phyloP scores from a whole-genome alignment of 2,888 invertebrate genomes.

The Sepioteuthis lessoniana region DNA sequence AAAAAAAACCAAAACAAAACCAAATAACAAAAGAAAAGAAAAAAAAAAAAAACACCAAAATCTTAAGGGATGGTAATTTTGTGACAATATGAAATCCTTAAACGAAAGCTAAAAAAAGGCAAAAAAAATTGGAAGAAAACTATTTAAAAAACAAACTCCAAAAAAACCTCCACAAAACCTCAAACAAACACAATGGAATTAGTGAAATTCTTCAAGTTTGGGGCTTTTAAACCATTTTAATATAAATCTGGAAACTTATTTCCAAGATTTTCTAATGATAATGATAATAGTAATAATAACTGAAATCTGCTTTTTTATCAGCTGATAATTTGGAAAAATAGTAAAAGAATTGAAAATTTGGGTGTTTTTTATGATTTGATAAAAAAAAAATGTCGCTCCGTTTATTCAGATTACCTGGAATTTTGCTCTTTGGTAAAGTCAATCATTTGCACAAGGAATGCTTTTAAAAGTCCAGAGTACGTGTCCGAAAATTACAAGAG shows the following conservation, averaged over 20 bases:
- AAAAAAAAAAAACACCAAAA: neutral
- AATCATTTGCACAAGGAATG: neutral
- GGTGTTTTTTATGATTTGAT: neutral
- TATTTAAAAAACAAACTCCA: no score
- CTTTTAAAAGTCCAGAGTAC: neutral
- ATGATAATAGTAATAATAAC: no score
- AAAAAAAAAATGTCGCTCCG: neutral
- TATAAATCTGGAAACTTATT: no score
- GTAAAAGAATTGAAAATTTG: neutral
- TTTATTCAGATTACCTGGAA: neutral
- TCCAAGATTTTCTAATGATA: no score
- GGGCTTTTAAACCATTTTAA: no score
- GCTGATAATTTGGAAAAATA: neutral
- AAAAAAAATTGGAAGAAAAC: no score
- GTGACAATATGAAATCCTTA: no score
- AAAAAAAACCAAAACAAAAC: neutral
- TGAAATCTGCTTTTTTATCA: neutral
- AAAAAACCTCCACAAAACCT: no score
- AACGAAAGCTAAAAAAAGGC: no score
- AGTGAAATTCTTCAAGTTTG: no score
- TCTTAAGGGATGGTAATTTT: no score
- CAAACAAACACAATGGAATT: no score
- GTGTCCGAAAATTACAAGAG: neutral
- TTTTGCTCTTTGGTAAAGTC: neutral
- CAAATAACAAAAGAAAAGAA: neutral